These are phyloP conservation scores for Agrochola lychnidis DNA, from an alignment of 2,888 invertebrate genomes.

Conservation along the genomic window DNA sequence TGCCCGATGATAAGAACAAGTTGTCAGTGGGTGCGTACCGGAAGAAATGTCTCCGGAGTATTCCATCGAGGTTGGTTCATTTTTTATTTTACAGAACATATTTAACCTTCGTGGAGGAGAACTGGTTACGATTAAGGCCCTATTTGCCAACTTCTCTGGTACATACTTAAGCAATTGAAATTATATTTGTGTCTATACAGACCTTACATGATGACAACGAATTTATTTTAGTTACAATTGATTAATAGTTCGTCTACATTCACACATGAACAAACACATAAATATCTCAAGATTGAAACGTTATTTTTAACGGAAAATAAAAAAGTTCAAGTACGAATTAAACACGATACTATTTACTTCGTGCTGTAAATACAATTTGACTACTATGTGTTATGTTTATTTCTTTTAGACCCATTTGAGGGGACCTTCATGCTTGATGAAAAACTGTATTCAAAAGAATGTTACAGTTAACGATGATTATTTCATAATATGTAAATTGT, in stretches of 20 bases:
- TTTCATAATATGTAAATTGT: neutral
- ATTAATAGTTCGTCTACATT: slow-evolving; percentile 37
- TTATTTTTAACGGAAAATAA: slow-evolving; percentile 43
- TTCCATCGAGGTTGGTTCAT: slow-evolving; percentile 72
- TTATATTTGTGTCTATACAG: slow-evolving; percentile 36
- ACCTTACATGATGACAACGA: slow-evolving; percentile 37
- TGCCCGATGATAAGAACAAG: slow-evolving; percentile 51
- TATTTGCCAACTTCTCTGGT: slow-evolving; percentile 55
- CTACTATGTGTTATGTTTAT: slow-evolving; percentile 39
- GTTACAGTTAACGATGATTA: slow-evolving; percentile 3
- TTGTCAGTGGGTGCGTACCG: slow-evolving; percentile 70
- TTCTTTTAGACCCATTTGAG: slow-evolving; percentile 30
- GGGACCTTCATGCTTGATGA: slow-evolving; percentile 35
- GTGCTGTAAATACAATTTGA: slow-evolving; percentile 48
- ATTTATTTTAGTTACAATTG: slow-evolving; percentile 35
- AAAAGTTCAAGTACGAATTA: slow-evolving; percentile 58
- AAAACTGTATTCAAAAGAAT: slow-evolving; percentile 1
- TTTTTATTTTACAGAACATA: slow-evolving; percentile 63
- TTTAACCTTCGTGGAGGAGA: slow-evolving; percentile 75
- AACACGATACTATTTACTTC: slow-evolving; percentile 61
- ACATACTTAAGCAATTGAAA: slow-evolving; percentile 47
- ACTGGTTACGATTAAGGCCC: slow-evolving; percentile 71
- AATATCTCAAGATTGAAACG: slow-evolving; percentile 22
- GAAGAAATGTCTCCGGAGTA: slow-evolving; percentile 73
- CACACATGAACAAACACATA: slow-evolving; percentile 11